Evolutionary conservation across 1,140 invertebrate genomes (phyloP).

Genomic region (Streblospio benedicti): DNA sequence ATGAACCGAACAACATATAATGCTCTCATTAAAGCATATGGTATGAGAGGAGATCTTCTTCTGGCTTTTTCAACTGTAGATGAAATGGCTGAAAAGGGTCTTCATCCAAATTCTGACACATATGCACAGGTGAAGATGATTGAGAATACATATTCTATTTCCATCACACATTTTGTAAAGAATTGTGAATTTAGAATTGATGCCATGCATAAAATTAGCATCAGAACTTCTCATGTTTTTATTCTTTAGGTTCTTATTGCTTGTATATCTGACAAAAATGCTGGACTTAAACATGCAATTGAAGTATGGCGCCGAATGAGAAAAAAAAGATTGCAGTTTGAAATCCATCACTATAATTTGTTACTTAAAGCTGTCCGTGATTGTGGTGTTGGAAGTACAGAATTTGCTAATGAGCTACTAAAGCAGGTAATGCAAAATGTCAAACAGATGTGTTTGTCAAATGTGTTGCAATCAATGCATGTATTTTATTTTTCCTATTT

Average conservation of each 20-base stretch:
- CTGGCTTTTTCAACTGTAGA: background rate
- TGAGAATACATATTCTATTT: too few relatives aligned
- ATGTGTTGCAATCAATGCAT: too few relatives aligned
- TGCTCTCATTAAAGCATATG: constrained; percentile 57
- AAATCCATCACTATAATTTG: constrained; percentile 69
- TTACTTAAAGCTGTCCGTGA: constrained; percentile 68
- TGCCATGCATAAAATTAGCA: too few relatives aligned
- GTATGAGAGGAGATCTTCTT: constrained; percentile 62
- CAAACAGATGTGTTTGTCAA: too few relatives aligned
- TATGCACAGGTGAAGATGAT: too few relatives aligned
- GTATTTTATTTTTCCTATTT: too few relatives aligned
- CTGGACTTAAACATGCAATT: constrained; percentile 70
- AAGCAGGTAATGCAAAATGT: background rate
- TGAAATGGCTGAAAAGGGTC: background rate
- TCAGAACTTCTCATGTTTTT: too few relatives aligned
- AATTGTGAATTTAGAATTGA: too few relatives aligned
- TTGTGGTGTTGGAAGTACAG: constrained; percentile 65
- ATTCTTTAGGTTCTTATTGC: constrained; percentile 73
- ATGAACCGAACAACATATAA: constrained; percentile 64
- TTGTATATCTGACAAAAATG: constrained; percentile 65
- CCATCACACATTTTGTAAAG: too few relatives aligned
- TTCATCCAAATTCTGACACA: background rate
- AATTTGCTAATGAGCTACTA: constrained; percentile 36
- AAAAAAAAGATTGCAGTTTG: constrained; percentile 57
- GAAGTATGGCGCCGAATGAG: constrained; percentile 73